phyloP scores from a whole-genome alignment of 2,113 vertebrate species.

The Motacilla alba region DNA sequence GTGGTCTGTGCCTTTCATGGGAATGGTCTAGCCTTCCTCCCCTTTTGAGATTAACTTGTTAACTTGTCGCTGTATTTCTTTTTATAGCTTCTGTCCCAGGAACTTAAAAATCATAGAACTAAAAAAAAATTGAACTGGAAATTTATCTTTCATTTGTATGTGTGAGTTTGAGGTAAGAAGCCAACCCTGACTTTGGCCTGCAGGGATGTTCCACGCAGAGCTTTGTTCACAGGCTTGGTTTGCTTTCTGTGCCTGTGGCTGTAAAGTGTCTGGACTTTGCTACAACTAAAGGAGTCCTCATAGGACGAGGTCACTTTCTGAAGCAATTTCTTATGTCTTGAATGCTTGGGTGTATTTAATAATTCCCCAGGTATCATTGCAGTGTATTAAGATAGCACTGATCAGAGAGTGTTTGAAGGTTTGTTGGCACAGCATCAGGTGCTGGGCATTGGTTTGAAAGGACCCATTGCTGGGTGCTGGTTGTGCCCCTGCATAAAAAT shows the following conservation, averaged over 20 bases:
- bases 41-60: not conserved
- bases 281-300: not conserved
- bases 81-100: not conserved
- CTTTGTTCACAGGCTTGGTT: not conserved
- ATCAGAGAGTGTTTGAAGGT: not conserved
- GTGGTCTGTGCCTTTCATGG: not conserved
- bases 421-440: fast-evolving
- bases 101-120: not conserved
- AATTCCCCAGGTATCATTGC: not conserved
- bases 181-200: not conserved
- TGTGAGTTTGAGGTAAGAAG: not conserved
- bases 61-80: not conserved
- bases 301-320: not conserved
- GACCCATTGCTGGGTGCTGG: not conserved
- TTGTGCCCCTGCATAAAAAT: not conserved
- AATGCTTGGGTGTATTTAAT: not conserved
- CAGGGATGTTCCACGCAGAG: not conserved
- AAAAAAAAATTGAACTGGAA: not conserved
- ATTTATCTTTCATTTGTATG: not conserved
- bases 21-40: not conserved
- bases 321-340: not conserved
- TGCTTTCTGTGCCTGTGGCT: not conserved
- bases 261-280: not conserved
- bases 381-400: not conserved
- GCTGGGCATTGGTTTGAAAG: not conserved